Evolutionary conservation across 2,113 vertebrate species (phyloP), one percentile per base, ranked within the genome.

Genomic region (Tautogolabrus adspersus): DNA sequence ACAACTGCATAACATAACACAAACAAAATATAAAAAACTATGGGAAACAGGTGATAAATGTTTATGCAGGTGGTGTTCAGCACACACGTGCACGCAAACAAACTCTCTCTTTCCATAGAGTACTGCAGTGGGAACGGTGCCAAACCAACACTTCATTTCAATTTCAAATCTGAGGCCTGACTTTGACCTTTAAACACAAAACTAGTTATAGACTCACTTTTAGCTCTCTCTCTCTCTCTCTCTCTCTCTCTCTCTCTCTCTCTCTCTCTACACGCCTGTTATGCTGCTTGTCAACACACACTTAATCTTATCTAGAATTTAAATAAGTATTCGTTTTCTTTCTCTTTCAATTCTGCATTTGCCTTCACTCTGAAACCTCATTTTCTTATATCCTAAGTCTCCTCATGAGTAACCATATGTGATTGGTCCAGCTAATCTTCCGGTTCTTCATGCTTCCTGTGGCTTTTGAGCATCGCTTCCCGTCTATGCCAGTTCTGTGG

Each of bases 71-170:
- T 85, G 76, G 52, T 61, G 38, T 42, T 11, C 56, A 18, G 72
- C 60, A 66, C 37, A 78, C 51, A 51, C 61, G 21, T 46, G 59
- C 34, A 26, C 46, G 38, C 75, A 68, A 44, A 83, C 56, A 62
- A n/a, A 71, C 37, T 69, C 57, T 23, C 37, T 49, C 8, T 75
- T 56, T 82, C 70, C 77, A 87, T 66, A 38, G 77, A 82, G 72
- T 67, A 34, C 58, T 69, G 71, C 66, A 8, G 71, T 83, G 81
- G 88, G 88, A 83, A 70, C 13, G 0, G 40, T 81, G 89, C 86
- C 84, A 91, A 83, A 87, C 73, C 85, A 84, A 83, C 87, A 91
- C 85, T 91, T 93, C 71, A 93, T 93, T 92, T 91, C 76, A 87
- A 83, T 92, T 92, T 91, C 66, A 89, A 82, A 91, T 90, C 73